These are phyloP conservation scores for Ectobius pallidus DNA, from an alignment of 2,888 invertebrate genomes.

Conservation along the genomic window DNA sequence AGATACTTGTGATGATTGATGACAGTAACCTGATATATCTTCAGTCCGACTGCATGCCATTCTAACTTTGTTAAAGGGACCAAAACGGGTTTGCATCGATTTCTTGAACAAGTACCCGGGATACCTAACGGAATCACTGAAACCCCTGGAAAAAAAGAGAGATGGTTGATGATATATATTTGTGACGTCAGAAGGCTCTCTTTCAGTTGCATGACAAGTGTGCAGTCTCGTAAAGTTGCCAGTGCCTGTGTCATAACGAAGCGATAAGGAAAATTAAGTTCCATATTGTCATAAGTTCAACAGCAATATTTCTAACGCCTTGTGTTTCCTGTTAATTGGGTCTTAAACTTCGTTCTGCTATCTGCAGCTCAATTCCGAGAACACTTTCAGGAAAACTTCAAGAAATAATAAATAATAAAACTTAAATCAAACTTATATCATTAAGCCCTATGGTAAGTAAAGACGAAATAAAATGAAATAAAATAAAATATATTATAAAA, in stretches of 20 bases:
- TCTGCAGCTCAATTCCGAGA: no score
- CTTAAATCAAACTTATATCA: no score
- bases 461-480: no score
- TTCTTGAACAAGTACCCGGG: not conserved
- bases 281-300: no score
- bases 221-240: not conserved
- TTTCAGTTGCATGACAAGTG: not conserved
- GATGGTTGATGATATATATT: not conserved
- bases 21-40: not conserved
- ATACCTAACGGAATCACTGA: conserved; percentile 15
- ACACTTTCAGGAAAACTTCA: no score
- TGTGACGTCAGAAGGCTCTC: not conserved
- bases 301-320: no score
- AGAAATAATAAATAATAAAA: no score
- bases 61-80: conserved; percentile 13
- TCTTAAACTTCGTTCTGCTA: no score
- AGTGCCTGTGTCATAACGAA: not conserved
- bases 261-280: no score
- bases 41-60: not conserved
- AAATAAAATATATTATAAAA: no score
- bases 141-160: not conserved
- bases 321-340: no score
- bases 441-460: no score
- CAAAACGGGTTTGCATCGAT: conserved; percentile 23
- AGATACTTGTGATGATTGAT: not conserved